These are phyloP conservation scores for Cichladusa arquata DNA, from an alignment of 2,113 vertebrate genomes.

Conservation along the genomic window DNA sequence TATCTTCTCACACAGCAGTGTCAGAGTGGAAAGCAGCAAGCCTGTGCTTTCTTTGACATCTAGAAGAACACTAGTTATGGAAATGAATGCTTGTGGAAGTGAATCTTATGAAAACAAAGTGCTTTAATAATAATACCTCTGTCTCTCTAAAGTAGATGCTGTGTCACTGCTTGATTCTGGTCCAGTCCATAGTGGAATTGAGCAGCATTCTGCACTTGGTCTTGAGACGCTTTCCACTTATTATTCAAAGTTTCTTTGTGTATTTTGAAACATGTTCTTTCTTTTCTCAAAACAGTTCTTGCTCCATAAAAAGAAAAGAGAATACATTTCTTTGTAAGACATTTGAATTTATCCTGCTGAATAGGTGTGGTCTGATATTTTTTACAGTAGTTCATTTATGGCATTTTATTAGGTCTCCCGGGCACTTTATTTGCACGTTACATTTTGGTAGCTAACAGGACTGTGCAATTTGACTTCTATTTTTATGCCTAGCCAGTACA, in stretches of 20 bases:
- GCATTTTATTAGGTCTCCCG: conserved; percentile 67
- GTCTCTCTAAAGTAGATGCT: not conserved
- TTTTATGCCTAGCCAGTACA: conserved; percentile 41
- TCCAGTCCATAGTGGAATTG: not conserved
- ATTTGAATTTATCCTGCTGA: conserved; percentile 51
- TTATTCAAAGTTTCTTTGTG: conserved; percentile 22
- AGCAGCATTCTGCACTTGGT: not conserved
- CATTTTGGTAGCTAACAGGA: conserved; percentile 49
- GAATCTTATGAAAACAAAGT: not conserved
- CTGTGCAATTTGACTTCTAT: conserved; percentile 60
- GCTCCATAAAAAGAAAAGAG: conserved; percentile 32
- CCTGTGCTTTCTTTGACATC: not conserved
- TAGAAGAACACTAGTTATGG: not conserved
- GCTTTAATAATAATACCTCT: not conserved
- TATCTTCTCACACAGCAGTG: not conserved
- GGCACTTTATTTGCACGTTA: conserved; percentile 65
- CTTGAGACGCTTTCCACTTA: not conserved
- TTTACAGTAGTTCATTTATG: conserved; percentile 66
- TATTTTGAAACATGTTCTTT: conserved; percentile 26
- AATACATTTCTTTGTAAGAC: conserved; percentile 61
- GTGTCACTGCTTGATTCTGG: not conserved
- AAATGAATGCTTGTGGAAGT: not conserved
- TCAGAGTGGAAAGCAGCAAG: not conserved
- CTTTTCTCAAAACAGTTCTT: conserved; percentile 4
- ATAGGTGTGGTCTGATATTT: conserved; percentile 70